phyloP scores from a whole-genome alignment of 2,888 invertebrate genomes.

The Lycocerus yunnanus region DNA sequence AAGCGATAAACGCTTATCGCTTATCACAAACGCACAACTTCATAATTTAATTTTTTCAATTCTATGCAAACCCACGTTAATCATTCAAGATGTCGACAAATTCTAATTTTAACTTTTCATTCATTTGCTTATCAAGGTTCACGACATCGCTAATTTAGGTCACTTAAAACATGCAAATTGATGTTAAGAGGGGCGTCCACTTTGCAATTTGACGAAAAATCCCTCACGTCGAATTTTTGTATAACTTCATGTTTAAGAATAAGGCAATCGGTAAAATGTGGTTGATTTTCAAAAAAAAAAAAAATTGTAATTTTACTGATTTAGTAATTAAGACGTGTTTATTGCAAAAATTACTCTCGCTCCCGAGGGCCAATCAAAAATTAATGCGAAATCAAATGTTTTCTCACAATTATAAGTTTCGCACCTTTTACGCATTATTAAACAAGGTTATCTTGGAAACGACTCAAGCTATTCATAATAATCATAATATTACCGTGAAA shows the following conservation, averaged over 20 bases:
- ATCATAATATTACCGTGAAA: not conserved
- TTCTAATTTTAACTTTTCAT: not conserved
- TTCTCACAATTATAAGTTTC: not conserved
- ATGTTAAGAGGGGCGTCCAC: not conserved
- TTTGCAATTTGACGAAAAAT: not conserved
- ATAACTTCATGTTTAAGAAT: no score
- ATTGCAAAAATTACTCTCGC: not conserved
- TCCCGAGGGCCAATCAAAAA: not conserved
- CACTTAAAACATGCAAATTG: not conserved
- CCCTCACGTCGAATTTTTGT: no score
- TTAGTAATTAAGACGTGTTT: not conserved
- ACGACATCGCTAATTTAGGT: conserved; percentile 1
- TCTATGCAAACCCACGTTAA: no score
- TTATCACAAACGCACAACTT: no score
- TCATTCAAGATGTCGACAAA: not conserved
- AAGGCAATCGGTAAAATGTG: no score
- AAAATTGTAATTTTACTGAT: no score
- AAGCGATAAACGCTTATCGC: not conserved
- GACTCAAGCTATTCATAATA: not conserved
- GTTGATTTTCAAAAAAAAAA: no score
- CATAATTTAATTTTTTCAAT: no score
- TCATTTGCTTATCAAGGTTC: not conserved
- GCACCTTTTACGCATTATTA: not conserved
- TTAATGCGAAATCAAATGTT: not conserved
- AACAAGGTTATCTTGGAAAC: not conserved